Evolutionary conservation across 1,140 invertebrate genomes (phyloP).

Genomic region (Zaprionus inermis): DNA sequence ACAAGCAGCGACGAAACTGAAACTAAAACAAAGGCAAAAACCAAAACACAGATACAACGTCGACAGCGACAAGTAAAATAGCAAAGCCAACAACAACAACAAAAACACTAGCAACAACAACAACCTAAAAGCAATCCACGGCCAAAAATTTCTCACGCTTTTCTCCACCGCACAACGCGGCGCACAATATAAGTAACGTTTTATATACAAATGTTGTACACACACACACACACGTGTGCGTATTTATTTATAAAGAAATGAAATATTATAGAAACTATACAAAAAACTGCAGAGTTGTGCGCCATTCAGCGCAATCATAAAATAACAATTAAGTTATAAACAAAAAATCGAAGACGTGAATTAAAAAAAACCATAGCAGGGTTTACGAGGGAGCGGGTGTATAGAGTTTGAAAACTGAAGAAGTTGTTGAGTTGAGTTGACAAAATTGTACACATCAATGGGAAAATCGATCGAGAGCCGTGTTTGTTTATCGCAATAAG

Average conservation of each 20-base stretch:
- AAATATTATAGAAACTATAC: conserved; percentile 15
- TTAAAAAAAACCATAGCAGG: neutral
- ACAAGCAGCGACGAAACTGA: conserved; percentile 42
- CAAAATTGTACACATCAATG: neutral
- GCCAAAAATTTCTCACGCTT: conserved; percentile 80
- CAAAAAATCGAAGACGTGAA: conserved; percentile 15
- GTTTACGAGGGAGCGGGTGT: too few relatives aligned
- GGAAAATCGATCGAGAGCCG: too few relatives aligned
- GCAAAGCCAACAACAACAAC: conserved; percentile 29
- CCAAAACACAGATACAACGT: conserved; percentile 60
- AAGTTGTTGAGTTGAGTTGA: neutral
- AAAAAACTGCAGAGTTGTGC: conserved; percentile 23
- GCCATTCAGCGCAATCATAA: conserved; percentile 34
- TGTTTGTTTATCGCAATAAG: too few relatives aligned
- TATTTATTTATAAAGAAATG: conserved; percentile 13
- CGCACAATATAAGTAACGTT: conserved; percentile 27
- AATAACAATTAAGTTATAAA: conserved; percentile 31
- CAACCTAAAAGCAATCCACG: conserved; percentile 66
- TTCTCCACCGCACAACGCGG: conserved; percentile 59
- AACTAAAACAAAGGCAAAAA: conserved; percentile 57
- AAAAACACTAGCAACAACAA: conserved; percentile 37
- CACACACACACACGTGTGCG: conserved; percentile 22
- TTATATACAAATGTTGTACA: conserved; percentile 29
- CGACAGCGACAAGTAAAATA: conserved; percentile 57
- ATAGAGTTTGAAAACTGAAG: neutral